Evolutionary conservation across 2,888 invertebrate species (phyloP).

Genomic region (Yponomeuta evonymella): DNA sequence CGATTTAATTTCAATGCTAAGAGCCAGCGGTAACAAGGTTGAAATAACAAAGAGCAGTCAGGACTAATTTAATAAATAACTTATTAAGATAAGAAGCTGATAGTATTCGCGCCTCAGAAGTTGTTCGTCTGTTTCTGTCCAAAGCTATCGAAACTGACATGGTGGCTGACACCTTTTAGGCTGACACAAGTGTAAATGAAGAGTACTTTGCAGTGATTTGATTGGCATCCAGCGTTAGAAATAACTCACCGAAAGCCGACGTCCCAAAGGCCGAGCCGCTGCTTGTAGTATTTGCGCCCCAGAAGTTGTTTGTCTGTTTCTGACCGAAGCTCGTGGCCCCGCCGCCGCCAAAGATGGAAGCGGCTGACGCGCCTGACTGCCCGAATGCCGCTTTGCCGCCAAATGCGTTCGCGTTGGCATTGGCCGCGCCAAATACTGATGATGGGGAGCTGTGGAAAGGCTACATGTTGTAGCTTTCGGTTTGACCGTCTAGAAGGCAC

Average conservation of each 20-base stretch:
- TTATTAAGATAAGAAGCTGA: slow-evolving; percentile 17
- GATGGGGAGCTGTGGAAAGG: slow-evolving; percentile 35
- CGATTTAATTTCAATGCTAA: too few relatives aligned
- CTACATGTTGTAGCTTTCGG: too few relatives aligned
- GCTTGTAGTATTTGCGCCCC: slow-evolving; percentile 39
- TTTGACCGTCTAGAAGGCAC: too few relatives aligned
- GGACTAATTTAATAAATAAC: too few relatives aligned
- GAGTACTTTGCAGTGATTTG: too few relatives aligned
- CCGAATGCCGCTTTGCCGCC: slow-evolving; percentile 55
- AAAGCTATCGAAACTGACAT: slow-evolving; percentile 27
- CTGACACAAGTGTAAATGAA: too few relatives aligned
- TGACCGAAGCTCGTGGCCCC: slow-evolving; percentile 32
- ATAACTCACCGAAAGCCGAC: slow-evolving; percentile 49
- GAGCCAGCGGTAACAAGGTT: too few relatives aligned
- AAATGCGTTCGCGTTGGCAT: slow-evolving; percentile 43
- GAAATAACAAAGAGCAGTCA: too few relatives aligned
- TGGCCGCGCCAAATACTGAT: slow-evolving; percentile 45
- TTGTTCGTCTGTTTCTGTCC: slow-evolving; percentile 30
- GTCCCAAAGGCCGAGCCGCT: slow-evolving; percentile 45
- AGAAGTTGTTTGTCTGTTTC: slow-evolving; percentile 42
- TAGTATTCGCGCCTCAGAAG: slow-evolving; percentile 48
- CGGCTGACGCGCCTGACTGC: slow-evolving; percentile 44
- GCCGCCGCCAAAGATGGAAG: slow-evolving; percentile 53
- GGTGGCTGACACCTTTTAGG: too few relatives aligned
- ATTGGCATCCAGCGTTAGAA: neutral